A percentile compares a stretch with the other conserved stretches of the same genome.
Conservation (phyloP, 2,113 vertebrate genomes). For the Myotis lucifugus region DNA sequence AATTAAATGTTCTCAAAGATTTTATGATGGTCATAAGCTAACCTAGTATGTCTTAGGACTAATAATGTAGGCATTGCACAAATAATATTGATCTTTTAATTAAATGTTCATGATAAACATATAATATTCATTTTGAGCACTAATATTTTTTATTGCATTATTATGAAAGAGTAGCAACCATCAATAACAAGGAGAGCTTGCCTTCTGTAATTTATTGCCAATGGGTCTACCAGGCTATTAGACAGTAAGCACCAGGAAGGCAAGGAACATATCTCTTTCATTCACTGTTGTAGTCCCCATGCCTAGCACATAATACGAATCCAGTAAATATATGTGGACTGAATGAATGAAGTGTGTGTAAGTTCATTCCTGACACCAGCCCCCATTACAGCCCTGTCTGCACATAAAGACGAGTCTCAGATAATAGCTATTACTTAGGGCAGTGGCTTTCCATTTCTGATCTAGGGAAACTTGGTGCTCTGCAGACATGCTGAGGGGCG, state of each 20-base stretch:
- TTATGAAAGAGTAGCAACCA: neutral
- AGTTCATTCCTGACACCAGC: neutral
- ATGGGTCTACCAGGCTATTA: neutral
- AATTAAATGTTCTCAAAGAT: conserved; percentile 36
- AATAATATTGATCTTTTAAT: conserved; percentile 58
- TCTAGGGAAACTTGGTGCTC: neutral
- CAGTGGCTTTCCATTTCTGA: conserved; percentile 1
- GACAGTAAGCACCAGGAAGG: neutral
- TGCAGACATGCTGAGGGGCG: neutral
- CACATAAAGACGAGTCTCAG: neutral
- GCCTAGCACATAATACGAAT: neutral
- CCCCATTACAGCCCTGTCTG: neutral
- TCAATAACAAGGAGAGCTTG: neutral
- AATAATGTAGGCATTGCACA: conserved; percentile 35
- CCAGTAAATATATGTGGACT: neutral
- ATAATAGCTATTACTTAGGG: neutral
- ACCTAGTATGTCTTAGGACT: conserved; percentile 21
- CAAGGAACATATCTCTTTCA: neutral
- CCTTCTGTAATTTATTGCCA: neutral
- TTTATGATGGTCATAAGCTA: conserved; percentile 50
- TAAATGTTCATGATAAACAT: conserved; percentile 42
- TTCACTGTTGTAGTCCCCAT: neutral
- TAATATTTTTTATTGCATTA: conserved; percentile 17
- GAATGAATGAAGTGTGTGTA: neutral
- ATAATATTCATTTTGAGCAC: conserved; percentile 12